Conservation (phyloP, 2,797 vertebrate genomes). For the Poeciliopsis gracilis region DNA sequence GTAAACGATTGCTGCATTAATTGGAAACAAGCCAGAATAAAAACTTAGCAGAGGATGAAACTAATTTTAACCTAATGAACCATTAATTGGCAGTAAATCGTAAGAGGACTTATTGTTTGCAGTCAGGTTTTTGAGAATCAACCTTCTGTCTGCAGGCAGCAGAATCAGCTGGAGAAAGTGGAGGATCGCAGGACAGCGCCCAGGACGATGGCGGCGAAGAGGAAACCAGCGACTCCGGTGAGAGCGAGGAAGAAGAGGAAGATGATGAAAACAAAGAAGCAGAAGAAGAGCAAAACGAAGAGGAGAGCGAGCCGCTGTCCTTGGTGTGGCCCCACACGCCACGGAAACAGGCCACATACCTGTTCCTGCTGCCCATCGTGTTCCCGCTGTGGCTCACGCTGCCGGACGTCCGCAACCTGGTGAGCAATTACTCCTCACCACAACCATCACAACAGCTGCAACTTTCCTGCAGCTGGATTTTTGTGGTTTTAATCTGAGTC, state of each 20-base stretch:
- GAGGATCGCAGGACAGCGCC: conserved; percentile 1
- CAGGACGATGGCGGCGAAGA: conserved; percentile 33
- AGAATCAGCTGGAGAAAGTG: conserved; percentile 19
- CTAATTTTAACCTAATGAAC: no score
- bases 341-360: conserved; percentile 88
- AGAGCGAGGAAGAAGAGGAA: conserved; percentile 34
- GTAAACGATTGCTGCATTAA: background rate
- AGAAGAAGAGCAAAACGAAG: conserved; percentile 72
- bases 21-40: background rate
- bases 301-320: conserved; percentile 89
- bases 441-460: background rate
- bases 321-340: conserved; percentile 88
- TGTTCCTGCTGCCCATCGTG: conserved; percentile 91
- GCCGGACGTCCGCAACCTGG: conserved; percentile 91
- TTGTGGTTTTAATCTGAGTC: background rate
- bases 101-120: no score
- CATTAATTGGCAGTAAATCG: no score
- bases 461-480: background rate
- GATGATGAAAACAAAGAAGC: conserved; percentile 34
- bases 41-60: background rate
- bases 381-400: conserved; percentile 92
- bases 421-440: conserved; percentile 70
- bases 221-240: conserved; percentile 27
- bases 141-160: conserved; percentile 27
- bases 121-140: background rate